These are phyloP conservation scores for Daphoenositta chrysoptera DNA, from an alignment of 2,113 vertebrate genomes.

Conservation along the genomic window DNA sequence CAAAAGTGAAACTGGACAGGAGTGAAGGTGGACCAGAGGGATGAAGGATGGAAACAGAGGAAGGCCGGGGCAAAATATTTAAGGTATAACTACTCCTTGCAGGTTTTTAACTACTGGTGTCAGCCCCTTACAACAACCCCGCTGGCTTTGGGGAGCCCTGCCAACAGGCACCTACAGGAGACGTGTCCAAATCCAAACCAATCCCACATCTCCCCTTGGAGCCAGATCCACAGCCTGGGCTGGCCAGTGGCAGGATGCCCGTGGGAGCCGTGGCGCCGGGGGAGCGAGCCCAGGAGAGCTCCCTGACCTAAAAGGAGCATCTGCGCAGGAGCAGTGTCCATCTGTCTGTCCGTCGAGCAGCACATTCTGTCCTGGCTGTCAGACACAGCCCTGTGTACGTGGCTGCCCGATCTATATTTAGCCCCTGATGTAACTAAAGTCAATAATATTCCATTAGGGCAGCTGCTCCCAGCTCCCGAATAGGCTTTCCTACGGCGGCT, in stretches of 20 bases:
- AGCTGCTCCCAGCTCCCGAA: conserved; percentile 39
- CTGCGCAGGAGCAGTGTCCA: neutral
- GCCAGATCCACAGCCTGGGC: neutral
- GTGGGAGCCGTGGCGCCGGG: rapidly evolving
- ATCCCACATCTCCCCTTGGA: neutral
- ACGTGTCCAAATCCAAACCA: neutral
- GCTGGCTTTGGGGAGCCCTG: rapidly evolving
- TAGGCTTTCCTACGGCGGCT: neutral
- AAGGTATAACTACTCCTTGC: neutral
- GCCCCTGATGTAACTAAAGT: conserved; percentile 65
- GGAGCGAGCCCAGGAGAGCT: neutral
- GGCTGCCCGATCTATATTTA: conserved; percentile 67
- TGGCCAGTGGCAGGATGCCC: neutral
- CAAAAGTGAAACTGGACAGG: rapidly evolving
- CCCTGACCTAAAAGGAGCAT: neutral
- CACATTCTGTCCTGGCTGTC: conserved; percentile 58
- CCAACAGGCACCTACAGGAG: neutral
- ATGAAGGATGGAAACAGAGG: neutral
- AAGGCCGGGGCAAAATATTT: neutral
- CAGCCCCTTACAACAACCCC: neutral
- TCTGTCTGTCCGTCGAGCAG: neutral
- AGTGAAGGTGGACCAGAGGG: neutral
- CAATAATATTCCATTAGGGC: conserved; percentile 59
- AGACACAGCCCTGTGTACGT: neutral
- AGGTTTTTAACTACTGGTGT: neutral